Evolutionary conservation across 2,113 vertebrate genomes (phyloP), one percentile per base, ranked within the genome.

Genomic region (Ciconia maguari): DNA sequence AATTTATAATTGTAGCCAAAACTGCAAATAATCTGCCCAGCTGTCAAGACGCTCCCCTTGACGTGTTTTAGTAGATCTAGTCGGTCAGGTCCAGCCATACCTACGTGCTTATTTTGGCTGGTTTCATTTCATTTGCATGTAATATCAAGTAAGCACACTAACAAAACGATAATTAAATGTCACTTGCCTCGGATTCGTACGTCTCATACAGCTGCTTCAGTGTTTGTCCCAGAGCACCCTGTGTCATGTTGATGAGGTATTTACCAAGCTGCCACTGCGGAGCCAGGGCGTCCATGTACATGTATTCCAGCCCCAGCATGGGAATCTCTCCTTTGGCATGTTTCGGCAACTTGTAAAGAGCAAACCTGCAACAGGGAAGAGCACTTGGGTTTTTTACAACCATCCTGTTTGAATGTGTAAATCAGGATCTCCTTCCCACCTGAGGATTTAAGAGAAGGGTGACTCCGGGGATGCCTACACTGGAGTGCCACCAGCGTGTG

Each of bases 331-430:
- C 94, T 52, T 98, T 97, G 96, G 92, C 96, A 29, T 96, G 92
- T 93, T 93, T 98, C 11, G 99, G 99, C 92, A 99, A 91, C 83
- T 99, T 99, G 96, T 99, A 99, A 92, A 99, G 98, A 71, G 96
- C 86, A 91, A 99, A 99, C 99, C 99, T 99, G 93, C 29, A 71
- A 96, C 57, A 90, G 52, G 49, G 60, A 93, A 94, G 51, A 71
- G 75, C 83, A 71, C 58, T 10, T 49, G 21, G 19, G 10, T 0
- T 46, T 60, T 71, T 89, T 42, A 57, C 16, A 61, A 16, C 51
- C 20, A 34, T 25, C 7, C 41, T 60, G 6, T 46, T 19, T 36
- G 21, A 76, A 65, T 29, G 11, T 38, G 24, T 65, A 76, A 76
- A 51, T 65, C 27, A 27, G 7, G 11, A 52, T 27, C 34, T 83